A percentile compares a stretch with the other conserved stretches of the same genome.
These are phyloP conservation scores for Enchytraeus crypticus DNA, from an alignment of 2,888 invertebrate species.

Conservation along the genomic window DNA sequence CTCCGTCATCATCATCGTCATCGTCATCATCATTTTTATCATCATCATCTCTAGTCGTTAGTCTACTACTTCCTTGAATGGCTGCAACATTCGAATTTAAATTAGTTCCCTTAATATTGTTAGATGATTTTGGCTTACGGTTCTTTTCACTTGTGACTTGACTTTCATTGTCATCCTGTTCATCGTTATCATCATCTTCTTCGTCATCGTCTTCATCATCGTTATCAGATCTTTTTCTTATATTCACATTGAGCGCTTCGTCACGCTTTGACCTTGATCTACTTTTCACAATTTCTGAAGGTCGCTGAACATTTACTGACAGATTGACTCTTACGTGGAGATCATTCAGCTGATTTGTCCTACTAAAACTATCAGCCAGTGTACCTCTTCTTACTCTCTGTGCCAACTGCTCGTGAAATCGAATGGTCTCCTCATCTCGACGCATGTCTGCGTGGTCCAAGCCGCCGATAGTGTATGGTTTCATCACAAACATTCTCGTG, in stretches of 20 bases:
- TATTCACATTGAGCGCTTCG: too few species aligned
- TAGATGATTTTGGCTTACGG: too few species aligned
- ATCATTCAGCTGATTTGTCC: not conserved
- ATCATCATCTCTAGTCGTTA: too few species aligned
- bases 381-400: not conserved
- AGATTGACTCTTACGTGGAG: not conserved
- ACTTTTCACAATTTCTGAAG: too few species aligned
- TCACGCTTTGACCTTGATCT: not conserved
- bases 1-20: not conserved
- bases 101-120: too few species aligned
- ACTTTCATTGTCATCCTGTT: not conserved
- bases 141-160: too few species aligned
- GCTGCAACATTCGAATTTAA: not conserved
- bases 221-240: not conserved
- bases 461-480: conserved; percentile 18
- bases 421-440: too few species aligned
- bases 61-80: not conserved
- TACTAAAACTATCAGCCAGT: not conserved
- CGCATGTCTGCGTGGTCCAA: conserved; percentile 8
- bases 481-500: conserved; percentile 53
- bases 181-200: not conserved
- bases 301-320: not conserved
- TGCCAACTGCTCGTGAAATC: too few species aligned
- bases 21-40: not conserved
- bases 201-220: not conserved